phyloP scores from a whole-genome alignment of 2,797 vertebrate genomes.

The Enteromius viviparus region DNA sequence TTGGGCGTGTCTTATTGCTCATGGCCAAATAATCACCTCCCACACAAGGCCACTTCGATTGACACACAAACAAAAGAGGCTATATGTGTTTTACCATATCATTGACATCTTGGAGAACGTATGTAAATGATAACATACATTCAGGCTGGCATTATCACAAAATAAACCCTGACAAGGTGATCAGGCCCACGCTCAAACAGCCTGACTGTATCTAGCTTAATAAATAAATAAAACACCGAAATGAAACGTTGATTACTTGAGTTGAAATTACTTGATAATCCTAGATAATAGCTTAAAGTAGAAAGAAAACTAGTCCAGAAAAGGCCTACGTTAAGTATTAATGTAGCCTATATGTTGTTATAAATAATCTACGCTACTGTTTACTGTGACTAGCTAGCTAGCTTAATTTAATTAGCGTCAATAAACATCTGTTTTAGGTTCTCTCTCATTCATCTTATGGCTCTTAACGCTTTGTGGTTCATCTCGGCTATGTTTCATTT shows the following conservation, averaged over 20 bases:
- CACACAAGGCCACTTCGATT: slow-evolving; percentile 34
- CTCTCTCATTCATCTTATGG: neutral
- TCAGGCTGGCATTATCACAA: neutral
- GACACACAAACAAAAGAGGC: neutral
- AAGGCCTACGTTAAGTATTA: neutral
- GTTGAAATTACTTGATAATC: neutral
- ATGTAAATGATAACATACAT: slow-evolving; percentile 25
- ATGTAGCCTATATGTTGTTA: neutral
- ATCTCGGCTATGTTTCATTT: too few species aligned
- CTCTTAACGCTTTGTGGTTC: neutral
- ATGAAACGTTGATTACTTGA: neutral
- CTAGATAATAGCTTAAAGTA: neutral
- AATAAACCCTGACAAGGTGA: neutral
- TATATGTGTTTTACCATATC: neutral
- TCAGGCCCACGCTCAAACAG: neutral
- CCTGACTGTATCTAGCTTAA: neutral
- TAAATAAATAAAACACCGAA: slow-evolving; percentile 1
- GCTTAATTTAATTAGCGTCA: neutral
- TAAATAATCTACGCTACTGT: neutral
- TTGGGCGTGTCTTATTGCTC: slow-evolving; percentile 50
- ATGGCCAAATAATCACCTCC: slow-evolving; percentile 49
- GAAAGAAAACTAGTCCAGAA: neutral
- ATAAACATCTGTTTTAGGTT: neutral
- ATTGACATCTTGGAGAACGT: neutral
- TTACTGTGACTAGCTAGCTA: neutral